Percentiles rank a stretch among this genome's conserved stretches.
phyloP scores from a whole-genome alignment of 2,888 invertebrate species.

The Nezara viridula region DNA sequence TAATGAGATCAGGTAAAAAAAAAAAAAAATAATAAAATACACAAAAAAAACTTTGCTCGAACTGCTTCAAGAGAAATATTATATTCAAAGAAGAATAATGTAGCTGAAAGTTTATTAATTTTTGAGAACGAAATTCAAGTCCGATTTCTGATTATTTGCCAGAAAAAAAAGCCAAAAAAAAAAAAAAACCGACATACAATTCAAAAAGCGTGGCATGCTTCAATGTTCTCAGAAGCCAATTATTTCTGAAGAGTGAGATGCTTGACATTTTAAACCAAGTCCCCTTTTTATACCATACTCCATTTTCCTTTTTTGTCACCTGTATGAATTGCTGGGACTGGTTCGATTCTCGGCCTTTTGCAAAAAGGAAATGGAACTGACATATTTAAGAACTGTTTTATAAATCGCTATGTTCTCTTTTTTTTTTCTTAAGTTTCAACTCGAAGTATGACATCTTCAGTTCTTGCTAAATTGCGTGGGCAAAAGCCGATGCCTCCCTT shows the following conservation, averaged over 20 bases:
- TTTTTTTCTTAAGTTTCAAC: not conserved
- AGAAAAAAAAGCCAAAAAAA: not conserved
- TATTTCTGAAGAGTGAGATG: constrained; percentile 40
- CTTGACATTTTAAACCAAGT: constrained; percentile 40
- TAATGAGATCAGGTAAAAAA: constrained; percentile 14
- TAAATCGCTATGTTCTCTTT: constrained; percentile 6
- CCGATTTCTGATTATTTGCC: not conserved
- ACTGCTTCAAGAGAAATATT: not conserved
- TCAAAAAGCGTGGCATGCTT: constrained; percentile 12
- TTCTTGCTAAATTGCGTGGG: constrained; percentile 33
- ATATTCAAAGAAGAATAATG: not conserved
- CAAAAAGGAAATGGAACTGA: constrained; percentile 34
- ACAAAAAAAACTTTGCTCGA: not conserved
- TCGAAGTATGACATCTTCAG: constrained; percentile 29
- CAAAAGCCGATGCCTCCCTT: not conserved
- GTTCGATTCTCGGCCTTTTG: constrained; percentile 25
- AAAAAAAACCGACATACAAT: not conserved
- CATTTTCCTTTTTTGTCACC: constrained; percentile 22
- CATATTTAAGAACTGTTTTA: constrained; percentile 44
- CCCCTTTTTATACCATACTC: constrained; percentile 20
- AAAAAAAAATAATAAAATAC: not conserved
- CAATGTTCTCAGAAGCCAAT: constrained; percentile 40
- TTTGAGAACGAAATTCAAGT: not conserved
- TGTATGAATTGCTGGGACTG: constrained; percentile 45
- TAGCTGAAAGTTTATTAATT: not conserved